These are phyloP conservation scores for Peromyscus aztecus DNA, from an alignment of 2,797 vertebrate genomes.

Conservation along the genomic window DNA sequence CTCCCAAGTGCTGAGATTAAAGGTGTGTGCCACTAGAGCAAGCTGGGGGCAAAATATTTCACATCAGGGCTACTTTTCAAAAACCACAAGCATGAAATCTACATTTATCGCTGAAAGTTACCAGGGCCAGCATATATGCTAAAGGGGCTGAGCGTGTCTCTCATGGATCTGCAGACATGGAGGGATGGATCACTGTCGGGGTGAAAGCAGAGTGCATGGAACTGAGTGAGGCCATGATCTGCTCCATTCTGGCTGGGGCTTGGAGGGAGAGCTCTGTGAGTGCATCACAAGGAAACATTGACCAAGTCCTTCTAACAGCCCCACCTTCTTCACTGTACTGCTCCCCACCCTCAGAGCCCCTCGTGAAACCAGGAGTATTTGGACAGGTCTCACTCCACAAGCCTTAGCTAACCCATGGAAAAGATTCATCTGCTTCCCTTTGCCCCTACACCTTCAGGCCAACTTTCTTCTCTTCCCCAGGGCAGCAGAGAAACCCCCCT, in stretches of 20 bases:
- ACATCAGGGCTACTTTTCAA: too few species aligned
- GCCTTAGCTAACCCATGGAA: not conserved
- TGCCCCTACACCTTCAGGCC: not conserved
- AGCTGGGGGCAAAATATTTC: too few species aligned
- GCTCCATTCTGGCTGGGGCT: not conserved
- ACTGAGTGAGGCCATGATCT: slow-evolving; percentile 15
- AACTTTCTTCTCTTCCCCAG: not conserved
- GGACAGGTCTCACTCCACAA: not conserved
- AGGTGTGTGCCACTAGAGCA: too few species aligned
- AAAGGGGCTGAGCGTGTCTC: not conserved
- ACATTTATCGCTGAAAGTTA: too few species aligned
- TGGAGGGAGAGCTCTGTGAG: not conserved
- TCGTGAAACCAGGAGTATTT: not conserved
- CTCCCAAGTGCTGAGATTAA: too few species aligned
- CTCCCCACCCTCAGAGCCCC: not conserved
- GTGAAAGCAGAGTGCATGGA: not conserved
- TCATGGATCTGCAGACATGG: slow-evolving; percentile 1
- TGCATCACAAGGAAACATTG: not conserved
- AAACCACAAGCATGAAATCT: too few species aligned
- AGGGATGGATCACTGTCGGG: not conserved
- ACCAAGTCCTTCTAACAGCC: not conserved
- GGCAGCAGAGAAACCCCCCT: not conserved
- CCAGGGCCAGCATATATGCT: too few species aligned
- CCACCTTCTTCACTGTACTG: not conserved
- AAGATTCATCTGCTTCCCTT: not conserved